A percentile compares a stretch with the other conserved stretches of the same genome.
These are phyloP conservation scores for Carduelis carduelis DNA, from an alignment of 2,797 vertebrate genomes.

Conservation along the genomic window DNA sequence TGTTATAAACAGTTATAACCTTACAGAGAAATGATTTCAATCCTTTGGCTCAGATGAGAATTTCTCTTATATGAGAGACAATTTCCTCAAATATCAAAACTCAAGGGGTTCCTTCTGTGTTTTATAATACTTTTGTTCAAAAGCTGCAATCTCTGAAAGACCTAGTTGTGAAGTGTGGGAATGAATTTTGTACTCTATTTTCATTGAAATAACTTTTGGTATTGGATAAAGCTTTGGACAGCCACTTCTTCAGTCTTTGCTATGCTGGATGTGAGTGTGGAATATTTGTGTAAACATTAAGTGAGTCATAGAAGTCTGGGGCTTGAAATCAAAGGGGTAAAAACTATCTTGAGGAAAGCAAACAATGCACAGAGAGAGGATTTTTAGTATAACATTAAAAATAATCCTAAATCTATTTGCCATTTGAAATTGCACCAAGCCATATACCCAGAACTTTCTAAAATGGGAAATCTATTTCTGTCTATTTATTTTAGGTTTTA, in stretches of 20 bases:
- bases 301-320: background rate
- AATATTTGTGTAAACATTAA: conserved; percentile 41
- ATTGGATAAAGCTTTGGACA: conserved; percentile 11
- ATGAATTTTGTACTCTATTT: conserved; percentile 53
- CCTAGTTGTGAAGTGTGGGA: background rate
- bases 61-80: background rate
- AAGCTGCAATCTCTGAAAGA: conserved; percentile 30
- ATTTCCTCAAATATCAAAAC: conserved; percentile 39
- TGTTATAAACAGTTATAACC: background rate
- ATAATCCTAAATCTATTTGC: background rate
- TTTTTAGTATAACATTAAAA: background rate
- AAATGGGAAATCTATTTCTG: background rate
- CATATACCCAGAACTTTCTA: background rate
- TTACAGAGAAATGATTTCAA: background rate
- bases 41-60: background rate
- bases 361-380: background rate
- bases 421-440: background rate
- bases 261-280: background rate
- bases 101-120: background rate
- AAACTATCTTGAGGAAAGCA: background rate
- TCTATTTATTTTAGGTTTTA: background rate
- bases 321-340: background rate
- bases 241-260: background rate
- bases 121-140: conserved; percentile 30
- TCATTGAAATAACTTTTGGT: conserved; percentile 42